Evolutionary conservation across 2,797 vertebrate genomes (phyloP).

Genomic region (Limosa lapponica): DNA sequence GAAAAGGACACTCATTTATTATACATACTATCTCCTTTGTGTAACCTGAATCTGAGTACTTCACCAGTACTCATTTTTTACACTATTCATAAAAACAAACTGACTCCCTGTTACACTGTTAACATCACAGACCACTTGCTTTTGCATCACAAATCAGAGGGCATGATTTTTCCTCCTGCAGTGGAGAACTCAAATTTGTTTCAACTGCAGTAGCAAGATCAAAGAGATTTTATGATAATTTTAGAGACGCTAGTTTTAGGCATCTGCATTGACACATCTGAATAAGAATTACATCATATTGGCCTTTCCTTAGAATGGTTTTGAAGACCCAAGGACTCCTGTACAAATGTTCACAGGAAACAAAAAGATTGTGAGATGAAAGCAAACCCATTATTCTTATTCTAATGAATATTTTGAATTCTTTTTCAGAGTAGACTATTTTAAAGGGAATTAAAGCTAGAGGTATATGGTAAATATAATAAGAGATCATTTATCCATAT

Average conservation of each 20-base stretch:
- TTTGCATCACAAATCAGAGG: neutral
- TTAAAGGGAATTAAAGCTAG: neutral
- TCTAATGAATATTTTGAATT: neutral
- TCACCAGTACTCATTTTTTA: neutral
- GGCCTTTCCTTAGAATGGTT: neutral
- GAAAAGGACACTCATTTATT: neutral
- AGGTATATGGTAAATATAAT: neutral
- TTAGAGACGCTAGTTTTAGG: neutral
- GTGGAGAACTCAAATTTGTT: neutral
- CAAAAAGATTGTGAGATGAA: neutral
- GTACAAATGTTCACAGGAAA: neutral
- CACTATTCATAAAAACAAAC: neutral
- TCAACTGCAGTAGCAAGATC: neutral
- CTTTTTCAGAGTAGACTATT: neutral
- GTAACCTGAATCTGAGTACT: neutral
- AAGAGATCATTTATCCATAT: neutral
- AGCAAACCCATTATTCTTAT: neutral
- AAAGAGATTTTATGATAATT: neutral
- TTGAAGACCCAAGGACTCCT: neutral
- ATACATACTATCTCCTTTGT: neutral
- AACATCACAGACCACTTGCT: neutral
- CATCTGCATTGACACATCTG: neutral
- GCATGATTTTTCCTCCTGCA: neutral
- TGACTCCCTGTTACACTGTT: fast-evolving
- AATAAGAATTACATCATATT: neutral